These are phyloP conservation scores for Hybognathus amarus DNA, from an alignment of 2,797 vertebrate genomes.

Conservation along the genomic window DNA sequence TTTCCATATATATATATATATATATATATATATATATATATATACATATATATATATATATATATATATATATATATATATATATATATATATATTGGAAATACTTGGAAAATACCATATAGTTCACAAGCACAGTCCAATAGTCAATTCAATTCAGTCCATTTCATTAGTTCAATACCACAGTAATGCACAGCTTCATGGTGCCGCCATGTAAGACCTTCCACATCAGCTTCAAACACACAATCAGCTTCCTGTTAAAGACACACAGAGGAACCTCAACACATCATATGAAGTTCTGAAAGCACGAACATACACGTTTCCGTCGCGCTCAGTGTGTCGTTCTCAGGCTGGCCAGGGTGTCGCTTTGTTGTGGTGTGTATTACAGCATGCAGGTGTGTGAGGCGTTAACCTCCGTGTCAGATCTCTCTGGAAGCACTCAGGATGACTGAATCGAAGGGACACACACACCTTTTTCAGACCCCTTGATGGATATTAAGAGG, in stretches of 20 bases:
- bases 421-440: background rate
- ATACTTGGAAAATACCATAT: too few species aligned
- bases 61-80: too few species aligned
- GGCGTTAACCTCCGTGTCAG: background rate
- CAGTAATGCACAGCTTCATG: background rate
- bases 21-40: too few species aligned
- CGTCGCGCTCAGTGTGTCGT: background rate
- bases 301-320: background rate
- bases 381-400: background rate
- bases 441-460: background rate
- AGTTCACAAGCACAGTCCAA: background rate
- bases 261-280: background rate
- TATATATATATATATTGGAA: too few species aligned
- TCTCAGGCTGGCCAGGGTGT: background rate
- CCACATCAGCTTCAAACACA: conserved; percentile 4
- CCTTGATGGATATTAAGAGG: background rate
- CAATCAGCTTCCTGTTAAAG: conserved; percentile 3
- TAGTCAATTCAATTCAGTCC: too few species aligned
- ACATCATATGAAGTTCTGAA: background rate
- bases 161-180: background rate
- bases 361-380: background rate
- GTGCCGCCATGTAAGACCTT: background rate
- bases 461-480: background rate
- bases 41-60: too few species aligned
- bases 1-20: too few species aligned